Conservation (phyloP, 2,797 vertebrate genomes). For the Rhyacichthys aspro region DNA sequence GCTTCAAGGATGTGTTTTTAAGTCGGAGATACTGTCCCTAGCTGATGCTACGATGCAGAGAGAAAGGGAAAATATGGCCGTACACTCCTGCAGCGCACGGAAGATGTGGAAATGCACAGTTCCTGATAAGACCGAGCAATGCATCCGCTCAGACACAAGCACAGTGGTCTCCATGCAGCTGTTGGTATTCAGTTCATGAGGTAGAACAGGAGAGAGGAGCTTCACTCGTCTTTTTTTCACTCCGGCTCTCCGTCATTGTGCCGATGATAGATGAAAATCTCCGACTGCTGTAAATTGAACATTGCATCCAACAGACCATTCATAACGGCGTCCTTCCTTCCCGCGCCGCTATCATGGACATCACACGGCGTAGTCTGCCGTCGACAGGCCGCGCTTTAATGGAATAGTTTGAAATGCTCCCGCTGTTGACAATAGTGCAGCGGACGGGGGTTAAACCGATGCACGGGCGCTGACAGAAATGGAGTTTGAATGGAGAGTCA, state of each 20-base stretch:
- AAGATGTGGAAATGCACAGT: constrained; percentile 20
- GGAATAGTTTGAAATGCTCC: constrained; percentile 51
- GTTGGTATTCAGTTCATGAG: constrained; percentile 68
- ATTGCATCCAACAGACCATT: constrained; percentile 58
- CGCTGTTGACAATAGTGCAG: constrained; percentile 47
- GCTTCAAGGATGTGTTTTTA: constrained; percentile 11
- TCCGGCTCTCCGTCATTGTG: constrained; percentile 41
- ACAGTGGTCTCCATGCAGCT: not conserved
- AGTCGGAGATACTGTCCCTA: constrained; percentile 8
- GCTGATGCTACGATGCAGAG: constrained; percentile 17
- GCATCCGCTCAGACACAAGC: not conserved
- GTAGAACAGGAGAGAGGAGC: constrained; percentile 39
- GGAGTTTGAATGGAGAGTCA: constrained; percentile 4
- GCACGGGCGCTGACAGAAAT: constrained; percentile 11
- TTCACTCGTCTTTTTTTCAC: constrained; percentile 31
- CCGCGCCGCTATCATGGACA: constrained; percentile 49
- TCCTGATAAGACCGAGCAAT: constrained; percentile 36
- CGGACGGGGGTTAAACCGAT: constrained; percentile 3
- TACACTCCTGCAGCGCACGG: constrained; percentile 1
- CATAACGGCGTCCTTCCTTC: constrained; percentile 44
- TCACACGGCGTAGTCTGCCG: constrained; percentile 26
- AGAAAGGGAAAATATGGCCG: not conserved
- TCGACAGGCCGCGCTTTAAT: constrained; percentile 49
- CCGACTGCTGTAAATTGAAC: constrained; percentile 72
- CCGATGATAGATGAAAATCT: constrained; percentile 71